Conservation (phyloP, 2,888 invertebrate genomes). For the Agonum fuliginosum region DNA sequence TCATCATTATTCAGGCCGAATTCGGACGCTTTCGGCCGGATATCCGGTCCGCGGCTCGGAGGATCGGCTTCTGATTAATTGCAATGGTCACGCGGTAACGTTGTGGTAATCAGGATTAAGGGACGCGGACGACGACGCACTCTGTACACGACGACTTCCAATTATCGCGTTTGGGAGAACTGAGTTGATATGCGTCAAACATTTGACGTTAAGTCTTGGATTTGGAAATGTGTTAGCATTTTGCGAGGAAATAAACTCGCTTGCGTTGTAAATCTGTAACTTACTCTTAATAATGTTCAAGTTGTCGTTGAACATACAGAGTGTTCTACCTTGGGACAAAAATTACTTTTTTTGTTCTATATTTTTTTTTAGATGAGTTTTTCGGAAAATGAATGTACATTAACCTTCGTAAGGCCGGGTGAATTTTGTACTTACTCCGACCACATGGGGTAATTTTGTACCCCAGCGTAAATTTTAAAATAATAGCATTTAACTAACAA, state of each 20-base stretch:
- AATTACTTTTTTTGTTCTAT: too few species aligned
- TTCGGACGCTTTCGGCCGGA: constrained; percentile 50
- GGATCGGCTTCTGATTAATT: constrained; percentile 56
- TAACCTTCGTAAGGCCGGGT: too few species aligned
- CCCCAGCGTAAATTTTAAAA: too few species aligned
- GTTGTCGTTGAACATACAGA: too few species aligned
- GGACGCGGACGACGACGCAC: constrained; percentile 42
- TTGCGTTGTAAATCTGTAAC: too few species aligned
- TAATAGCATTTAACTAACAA: too few species aligned
- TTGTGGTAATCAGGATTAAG: constrained; percentile 51
- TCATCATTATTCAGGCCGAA: constrained; percentile 59
- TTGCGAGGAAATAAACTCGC: background rate
- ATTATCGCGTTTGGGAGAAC: constrained; percentile 47
- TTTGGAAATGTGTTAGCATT: background rate
- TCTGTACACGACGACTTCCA: constrained; percentile 19
- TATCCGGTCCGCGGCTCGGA: constrained; percentile 47
- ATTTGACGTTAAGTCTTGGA: background rate
- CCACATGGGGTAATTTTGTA: too few species aligned
- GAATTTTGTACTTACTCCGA: too few species aligned
- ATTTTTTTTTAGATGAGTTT: too few species aligned
- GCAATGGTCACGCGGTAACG: constrained; percentile 53
- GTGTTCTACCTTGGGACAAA: too few species aligned
- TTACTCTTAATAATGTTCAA: too few species aligned
- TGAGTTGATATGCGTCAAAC: constrained; percentile 31
- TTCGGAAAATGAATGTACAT: too few species aligned